phyloP scores from a whole-genome alignment of 2,113 vertebrate genomes.

The Colius striatus region DNA sequence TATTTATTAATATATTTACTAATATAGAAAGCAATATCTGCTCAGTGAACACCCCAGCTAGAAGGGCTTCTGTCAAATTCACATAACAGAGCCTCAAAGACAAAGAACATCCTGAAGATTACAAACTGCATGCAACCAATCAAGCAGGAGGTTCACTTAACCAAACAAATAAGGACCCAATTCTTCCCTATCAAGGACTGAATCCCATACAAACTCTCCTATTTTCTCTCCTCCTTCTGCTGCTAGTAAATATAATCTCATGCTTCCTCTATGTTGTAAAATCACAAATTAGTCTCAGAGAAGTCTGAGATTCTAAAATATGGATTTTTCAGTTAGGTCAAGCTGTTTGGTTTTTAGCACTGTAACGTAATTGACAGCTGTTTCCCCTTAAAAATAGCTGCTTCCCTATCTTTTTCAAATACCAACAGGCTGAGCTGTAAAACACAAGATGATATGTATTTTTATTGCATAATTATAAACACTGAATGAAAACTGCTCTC shows the following conservation, averaged over 20 bases:
- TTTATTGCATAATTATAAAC: neutral
- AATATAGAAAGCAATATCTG: neutral
- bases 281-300: neutral
- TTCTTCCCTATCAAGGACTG: neutral
- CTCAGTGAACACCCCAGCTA: neutral
- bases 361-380: neutral
- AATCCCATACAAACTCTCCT: neutral
- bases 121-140: neutral
- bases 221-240: neutral
- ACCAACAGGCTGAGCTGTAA: neutral
- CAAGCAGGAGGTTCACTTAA: neutral
- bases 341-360: neutral
- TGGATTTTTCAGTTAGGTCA: neutral
- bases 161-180: neutral
- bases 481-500: neutral
- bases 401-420: neutral
- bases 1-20: neutral
- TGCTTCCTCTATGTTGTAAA: neutral
- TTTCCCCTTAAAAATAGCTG: conserved; percentile 8
- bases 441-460: neutral
- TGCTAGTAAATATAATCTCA: neutral
- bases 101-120: neutral
- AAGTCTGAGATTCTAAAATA: neutral
- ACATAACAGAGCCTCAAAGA: neutral
- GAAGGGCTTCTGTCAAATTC: neutral